Percentiles rank a stretch among this genome's conserved stretches.
These are phyloP conservation scores for Zeus faber DNA, from an alignment of 2,113 vertebrate species.

Conservation along the genomic window DNA sequence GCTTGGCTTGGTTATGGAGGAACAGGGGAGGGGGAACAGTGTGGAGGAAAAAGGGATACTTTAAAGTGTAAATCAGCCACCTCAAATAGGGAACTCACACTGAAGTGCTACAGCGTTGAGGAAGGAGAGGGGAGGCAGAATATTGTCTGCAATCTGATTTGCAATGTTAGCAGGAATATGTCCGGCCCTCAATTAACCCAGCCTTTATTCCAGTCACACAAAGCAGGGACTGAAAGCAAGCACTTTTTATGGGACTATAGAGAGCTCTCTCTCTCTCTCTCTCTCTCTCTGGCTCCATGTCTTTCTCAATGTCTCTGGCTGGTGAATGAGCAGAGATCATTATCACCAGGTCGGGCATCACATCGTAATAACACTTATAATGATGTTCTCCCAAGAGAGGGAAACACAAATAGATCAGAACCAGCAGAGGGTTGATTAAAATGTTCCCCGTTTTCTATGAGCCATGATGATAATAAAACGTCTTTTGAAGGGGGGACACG, in stretches of 20 bases:
- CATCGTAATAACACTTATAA: constrained; percentile 52
- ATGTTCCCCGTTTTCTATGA: constrained; percentile 32
- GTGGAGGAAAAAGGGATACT: constrained; percentile 45
- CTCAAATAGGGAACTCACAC: constrained; percentile 39
- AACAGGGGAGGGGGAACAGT: constrained; percentile 6
- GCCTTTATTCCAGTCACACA: constrained; percentile 67
- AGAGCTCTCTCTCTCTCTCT: background rate
- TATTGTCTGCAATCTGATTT: constrained; percentile 69
- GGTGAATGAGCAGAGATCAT: constrained; percentile 54
- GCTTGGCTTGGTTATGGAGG: constrained; percentile 2
- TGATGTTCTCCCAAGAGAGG: constrained; percentile 45
- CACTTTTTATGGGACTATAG: constrained; percentile 43
- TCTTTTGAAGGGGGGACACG: constrained; percentile 22
- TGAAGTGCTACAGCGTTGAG: constrained; percentile 40
- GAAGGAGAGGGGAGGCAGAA: constrained; percentile 42
- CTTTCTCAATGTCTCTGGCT: constrained; percentile 17
- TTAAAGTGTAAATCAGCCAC: constrained; percentile 73
- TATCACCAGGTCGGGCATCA: constrained; percentile 54
- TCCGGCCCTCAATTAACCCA: constrained; percentile 63
- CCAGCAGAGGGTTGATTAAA: constrained; percentile 25
- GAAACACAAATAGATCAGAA: constrained; percentile 42
- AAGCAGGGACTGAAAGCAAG: constrained; percentile 66
- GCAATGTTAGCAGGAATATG: constrained; percentile 69
- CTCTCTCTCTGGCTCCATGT: background rate
- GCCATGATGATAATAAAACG: constrained; percentile 22